These are phyloP conservation scores for Heliconius hermathena DNA, from an alignment of 1,140 invertebrate genomes.

Conservation along the genomic window DNA sequence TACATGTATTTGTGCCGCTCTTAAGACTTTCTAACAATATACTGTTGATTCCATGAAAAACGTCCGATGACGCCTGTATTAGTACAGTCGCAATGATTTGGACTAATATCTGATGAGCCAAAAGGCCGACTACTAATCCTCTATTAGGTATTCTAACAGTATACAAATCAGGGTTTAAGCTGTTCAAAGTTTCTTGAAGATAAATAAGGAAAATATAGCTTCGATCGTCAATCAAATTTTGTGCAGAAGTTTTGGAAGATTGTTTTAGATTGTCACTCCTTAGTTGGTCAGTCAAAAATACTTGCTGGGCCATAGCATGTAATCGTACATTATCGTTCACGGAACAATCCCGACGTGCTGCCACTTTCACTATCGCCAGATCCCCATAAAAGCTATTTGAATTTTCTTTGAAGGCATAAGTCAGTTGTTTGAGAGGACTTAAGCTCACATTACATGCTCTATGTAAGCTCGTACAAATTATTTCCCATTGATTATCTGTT, in stretches of 20 bases:
- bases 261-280: slow-evolving; percentile 69
- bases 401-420: slow-evolving; percentile 92
- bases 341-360: slow-evolving; percentile 92
- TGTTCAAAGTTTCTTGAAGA: slow-evolving; percentile 87
- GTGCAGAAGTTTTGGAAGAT: slow-evolving; percentile 65
- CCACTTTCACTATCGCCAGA: slow-evolving; percentile 95
- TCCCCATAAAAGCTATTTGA: slow-evolving; percentile 97
- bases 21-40: slow-evolving; percentile 83
- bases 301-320: slow-evolving; percentile 93
- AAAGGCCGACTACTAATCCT: slow-evolving; percentile 91
- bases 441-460: slow-evolving; percentile 92
- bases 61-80: slow-evolving; percentile 84
- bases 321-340: slow-evolving; percentile 90
- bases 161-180: slow-evolving; percentile 90
- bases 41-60: slow-evolving; percentile 83
- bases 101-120: slow-evolving; percentile 95
- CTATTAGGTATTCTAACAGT: slow-evolving; percentile 92
- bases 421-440: slow-evolving; percentile 91
- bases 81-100: slow-evolving; percentile 94
- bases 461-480: slow-evolving; percentile 89
- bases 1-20: slow-evolving; percentile 80
- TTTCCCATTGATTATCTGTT: slow-evolving; percentile 92
- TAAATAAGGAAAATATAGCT: slow-evolving; percentile 96
- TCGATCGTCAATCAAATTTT: slow-evolving; percentile 86
- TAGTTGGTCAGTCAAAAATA: slow-evolving; percentile 84